phyloP scores from a whole-genome alignment of 2,113 vertebrate genomes.

The Empidonax alnorum region DNA sequence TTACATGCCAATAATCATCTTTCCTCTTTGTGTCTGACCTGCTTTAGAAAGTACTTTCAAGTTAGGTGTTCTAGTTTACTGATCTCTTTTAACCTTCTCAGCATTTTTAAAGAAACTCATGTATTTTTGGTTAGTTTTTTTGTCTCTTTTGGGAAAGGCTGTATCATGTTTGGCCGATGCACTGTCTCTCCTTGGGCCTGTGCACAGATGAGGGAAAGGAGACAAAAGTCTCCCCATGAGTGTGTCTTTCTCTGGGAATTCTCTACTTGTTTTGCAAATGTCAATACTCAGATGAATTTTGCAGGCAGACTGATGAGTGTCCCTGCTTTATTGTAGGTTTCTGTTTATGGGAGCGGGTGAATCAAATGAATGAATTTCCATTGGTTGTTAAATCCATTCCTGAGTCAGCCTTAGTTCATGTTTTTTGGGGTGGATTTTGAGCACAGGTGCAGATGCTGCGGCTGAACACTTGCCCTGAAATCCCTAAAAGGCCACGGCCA shows the following conservation, averaged over 20 bases:
- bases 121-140: rapidly evolving
- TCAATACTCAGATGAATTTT: background rate
- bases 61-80: background rate
- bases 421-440: background rate
- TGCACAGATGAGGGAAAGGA: background rate
- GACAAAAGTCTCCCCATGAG: rapidly evolving
- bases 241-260: background rate
- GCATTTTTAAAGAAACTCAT: background rate
- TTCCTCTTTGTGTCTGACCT: background rate
- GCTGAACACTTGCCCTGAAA: background rate
- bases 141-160: background rate
- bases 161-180: background rate
- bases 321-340: background rate
- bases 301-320: background rate
- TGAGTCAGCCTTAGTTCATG: background rate
- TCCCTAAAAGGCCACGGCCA: rapidly evolving
- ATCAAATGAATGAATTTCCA: background rate
- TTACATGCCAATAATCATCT: background rate
- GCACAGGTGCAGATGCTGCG: background rate
- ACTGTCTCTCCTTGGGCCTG: background rate
- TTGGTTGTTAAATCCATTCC: background rate
- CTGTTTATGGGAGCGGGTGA: background rate
- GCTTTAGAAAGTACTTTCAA: background rate
- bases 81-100: background rate
- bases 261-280: background rate